These are phyloP conservation scores for Pachydiplax longipennis DNA, from an alignment of 2,888 invertebrate genomes.

Conservation along the genomic window DNA sequence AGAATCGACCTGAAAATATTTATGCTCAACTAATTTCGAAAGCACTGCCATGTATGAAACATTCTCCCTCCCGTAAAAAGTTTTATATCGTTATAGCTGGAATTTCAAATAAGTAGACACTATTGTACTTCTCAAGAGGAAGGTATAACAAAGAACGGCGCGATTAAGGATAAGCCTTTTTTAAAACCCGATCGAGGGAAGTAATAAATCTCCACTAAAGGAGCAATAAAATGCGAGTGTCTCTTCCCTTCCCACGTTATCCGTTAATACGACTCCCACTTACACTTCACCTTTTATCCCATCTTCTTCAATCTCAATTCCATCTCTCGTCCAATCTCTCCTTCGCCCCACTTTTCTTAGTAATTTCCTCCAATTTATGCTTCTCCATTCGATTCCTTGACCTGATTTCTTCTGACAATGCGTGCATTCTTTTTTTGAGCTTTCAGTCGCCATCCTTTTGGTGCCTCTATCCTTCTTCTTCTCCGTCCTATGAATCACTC, in stretches of 20 bases:
- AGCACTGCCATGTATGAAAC: too few species aligned
- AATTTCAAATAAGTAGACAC: too few species aligned
- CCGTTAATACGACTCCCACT: background rate
- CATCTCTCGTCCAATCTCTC: background rate
- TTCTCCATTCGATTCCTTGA: background rate
- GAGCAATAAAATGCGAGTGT: background rate
- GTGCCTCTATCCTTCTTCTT: background rate
- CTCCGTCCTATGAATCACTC: background rate
- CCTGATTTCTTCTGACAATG: background rate
- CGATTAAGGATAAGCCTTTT: background rate
- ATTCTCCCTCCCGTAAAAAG: too few species aligned
- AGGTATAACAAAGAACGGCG: background rate
- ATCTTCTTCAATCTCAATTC: background rate
- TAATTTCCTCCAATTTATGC: background rate
- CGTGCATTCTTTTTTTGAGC: background rate
- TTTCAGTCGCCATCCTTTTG: background rate
- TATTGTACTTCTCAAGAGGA: background rate
- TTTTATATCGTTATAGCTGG: too few species aligned
- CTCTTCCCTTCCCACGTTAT: background rate
- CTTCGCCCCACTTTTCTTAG: background rate
- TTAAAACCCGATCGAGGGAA: background rate
- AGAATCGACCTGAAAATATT: too few species aligned
- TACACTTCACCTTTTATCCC: background rate
- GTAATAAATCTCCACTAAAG: background rate
- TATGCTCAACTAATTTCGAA: too few species aligned